Evolutionary conservation across 2,113 vertebrate species (phyloP), one percentile per base, ranked within the genome.

Genomic region (Tretioscincus oriximinensis): DNA sequence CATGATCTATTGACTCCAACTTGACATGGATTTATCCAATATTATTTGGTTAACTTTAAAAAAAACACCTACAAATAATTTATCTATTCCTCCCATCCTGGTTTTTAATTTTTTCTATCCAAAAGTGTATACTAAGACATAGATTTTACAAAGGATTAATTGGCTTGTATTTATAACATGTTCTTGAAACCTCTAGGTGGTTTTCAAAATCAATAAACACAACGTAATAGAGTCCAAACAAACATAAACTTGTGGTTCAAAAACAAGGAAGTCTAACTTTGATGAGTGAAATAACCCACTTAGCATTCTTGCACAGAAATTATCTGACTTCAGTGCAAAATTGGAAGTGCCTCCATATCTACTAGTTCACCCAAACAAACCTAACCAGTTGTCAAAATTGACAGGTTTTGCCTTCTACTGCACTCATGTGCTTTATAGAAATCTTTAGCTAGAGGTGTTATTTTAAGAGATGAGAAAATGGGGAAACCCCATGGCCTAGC

Each of bases 401-500:
- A 92, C 92, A 90, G 76, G 80, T 87, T 86, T 82, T 91, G 89
- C 88, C 84, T 87, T 86, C 80, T 92, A 77, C 61, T 90, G 75
- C 65, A 89, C 84, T 89, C 76, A 79, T 87, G 69, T 87, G 71
- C 88, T 94, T 94, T 93, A 92, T 90, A 90, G 90, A 84, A 85
- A 91, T 92, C 90, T 93, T 93, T 88, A 91, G 93, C 90, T 91
- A 89, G 60, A 84, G 85, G 89, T 94, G 94, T 95, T 94, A 94
- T 94, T 96, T 95, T 93, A 95, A 94, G 94, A 95, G 94, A 95
- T 94, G 94, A 95, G 93, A 91, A 95, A 95, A 95, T 89, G 90
- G 93, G 94, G 93, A 94, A 95, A 94, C 90, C 93, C 93, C 90
- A 90, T 85, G 86, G 93, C 82, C 90, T 84, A 82, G 78, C 91